Conservation (phyloP, 2,113 vertebrate genomes). For the Apodemus speciosus region DNA sequence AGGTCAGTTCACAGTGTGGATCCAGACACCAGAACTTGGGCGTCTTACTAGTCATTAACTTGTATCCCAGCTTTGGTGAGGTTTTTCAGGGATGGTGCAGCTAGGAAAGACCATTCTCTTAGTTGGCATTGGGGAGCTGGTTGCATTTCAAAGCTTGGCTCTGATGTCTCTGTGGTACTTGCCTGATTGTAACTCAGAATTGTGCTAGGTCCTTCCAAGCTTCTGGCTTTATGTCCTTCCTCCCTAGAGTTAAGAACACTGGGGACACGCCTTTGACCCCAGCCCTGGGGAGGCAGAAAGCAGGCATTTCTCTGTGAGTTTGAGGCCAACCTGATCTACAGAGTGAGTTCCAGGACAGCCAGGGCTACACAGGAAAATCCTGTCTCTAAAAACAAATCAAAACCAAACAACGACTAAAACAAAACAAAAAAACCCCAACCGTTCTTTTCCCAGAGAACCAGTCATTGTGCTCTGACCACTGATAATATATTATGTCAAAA, state of each 20-base stretch:
- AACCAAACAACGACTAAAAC: not conserved
- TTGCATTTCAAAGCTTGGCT: slow-evolving; percentile 17
- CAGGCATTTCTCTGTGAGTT: not conserved
- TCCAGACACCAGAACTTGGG: not conserved
- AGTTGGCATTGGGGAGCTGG: not conserved
- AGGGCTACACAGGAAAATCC: not conserved
- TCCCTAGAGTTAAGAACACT: not conserved
- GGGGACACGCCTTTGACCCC: not conserved
- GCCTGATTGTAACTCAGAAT: not conserved
- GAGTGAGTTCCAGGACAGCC: not conserved
- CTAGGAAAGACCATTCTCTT: slow-evolving; percentile 13
- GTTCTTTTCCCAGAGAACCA: not conserved
- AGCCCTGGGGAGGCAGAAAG: not conserved
- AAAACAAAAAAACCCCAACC: not conserved
- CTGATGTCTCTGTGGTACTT: slow-evolving; percentile 30
- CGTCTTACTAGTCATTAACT: not conserved
- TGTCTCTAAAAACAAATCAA: not conserved
- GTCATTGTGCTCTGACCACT: not conserved
- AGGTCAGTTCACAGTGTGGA: not conserved
- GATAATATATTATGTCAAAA: not conserved
- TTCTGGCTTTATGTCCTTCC: slow-evolving; percentile 22
- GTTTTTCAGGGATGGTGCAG: not conserved
- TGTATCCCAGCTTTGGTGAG: not conserved
- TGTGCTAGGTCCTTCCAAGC: not conserved
- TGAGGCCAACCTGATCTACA: not conserved